phyloP scores from a whole-genome alignment of 2,113 vertebrate genomes.

The Aspiorhynchus laticeps region DNA sequence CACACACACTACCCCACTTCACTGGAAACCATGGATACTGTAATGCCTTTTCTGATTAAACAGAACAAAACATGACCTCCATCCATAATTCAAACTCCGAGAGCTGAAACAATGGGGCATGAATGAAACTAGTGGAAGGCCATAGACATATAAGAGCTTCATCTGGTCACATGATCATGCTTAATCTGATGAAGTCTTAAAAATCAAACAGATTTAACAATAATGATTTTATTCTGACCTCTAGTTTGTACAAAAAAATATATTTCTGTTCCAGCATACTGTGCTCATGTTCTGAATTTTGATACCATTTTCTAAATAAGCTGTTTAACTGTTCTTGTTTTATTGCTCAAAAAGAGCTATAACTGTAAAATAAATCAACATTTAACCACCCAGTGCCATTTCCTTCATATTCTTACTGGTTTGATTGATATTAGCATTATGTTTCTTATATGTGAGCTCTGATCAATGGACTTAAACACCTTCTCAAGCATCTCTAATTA shows the following conservation, averaged over 20 bases:
- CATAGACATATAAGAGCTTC: slow-evolving; percentile 5
- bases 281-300: not conserved
- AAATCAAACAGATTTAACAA: not conserved
- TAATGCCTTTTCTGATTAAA: slow-evolving; percentile 42
- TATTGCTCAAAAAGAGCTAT: not conserved
- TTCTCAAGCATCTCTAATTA: not conserved
- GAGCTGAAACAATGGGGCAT: slow-evolving; percentile 13
- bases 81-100: slow-evolving; percentile 41
- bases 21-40: slow-evolving; percentile 58
- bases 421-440: not conserved
- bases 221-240: not conserved
- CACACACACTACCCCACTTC: slow-evolving; percentile 45
- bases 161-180: not conserved
- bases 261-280: not conserved
- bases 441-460: not conserved
- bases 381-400: not conserved
- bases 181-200: not conserved
- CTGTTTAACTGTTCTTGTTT: not conserved
- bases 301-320: not conserved
- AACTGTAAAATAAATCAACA: not conserved
- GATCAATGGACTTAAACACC: not conserved
- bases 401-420: not conserved
- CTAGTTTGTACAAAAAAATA: not conserved
- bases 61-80: slow-evolving; percentile 42
- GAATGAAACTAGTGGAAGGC: slow-evolving; percentile 8